Evolutionary conservation across 2,797 vertebrate genomes (phyloP), one percentile per base, ranked within the genome.

Genomic region (Valencia hispanica): DNA sequence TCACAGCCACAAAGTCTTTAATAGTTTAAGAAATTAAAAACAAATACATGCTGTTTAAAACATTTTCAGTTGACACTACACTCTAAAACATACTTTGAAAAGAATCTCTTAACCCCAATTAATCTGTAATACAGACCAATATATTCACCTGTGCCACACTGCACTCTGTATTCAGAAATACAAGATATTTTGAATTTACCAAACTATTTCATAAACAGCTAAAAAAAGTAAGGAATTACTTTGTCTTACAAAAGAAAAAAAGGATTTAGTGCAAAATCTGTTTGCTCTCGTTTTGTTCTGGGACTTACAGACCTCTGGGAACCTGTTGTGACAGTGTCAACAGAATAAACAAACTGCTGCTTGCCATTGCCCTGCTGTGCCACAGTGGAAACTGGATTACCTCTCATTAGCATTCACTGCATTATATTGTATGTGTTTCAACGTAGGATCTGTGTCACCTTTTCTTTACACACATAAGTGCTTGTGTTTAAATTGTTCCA

Each of bases 331-430:
- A 84, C 70, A 81, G 72, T 81, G 77, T 82, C 87, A 91, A 83
- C 74, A 81, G 75, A 91, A 86, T 82, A 87, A 89, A 93, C 81
- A 88, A 85, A 88, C 81, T 77, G 74, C 74, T 79, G 75, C 77
- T 63, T 77, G 66, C 77, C 72, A 79, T 32, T 85, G 80, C 57
- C 74, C 80, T 36, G 59, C 47, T 68, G 79, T 78, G 85, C 63
- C 81, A 77, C 79, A 84, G 72, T 74, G 73, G 53, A 79, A 78
- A 68, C 50, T 68, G 73, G 77, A 87, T 90, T 87, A 84, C 84
- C 78, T 84, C 78, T 89, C 78, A 91, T 91, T 86, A 86, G 73
- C 82, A 86, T 18, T 50, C 45, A 87, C 79, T 72, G 75, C 34
- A 68, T 79, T 84, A 59, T 70, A 47, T 55, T 10, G 9, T 77